Evolutionary conservation across 2,113 vertebrate species (phyloP), one percentile per base, ranked within the genome.

Genomic region (Anseranas semipalmata): DNA sequence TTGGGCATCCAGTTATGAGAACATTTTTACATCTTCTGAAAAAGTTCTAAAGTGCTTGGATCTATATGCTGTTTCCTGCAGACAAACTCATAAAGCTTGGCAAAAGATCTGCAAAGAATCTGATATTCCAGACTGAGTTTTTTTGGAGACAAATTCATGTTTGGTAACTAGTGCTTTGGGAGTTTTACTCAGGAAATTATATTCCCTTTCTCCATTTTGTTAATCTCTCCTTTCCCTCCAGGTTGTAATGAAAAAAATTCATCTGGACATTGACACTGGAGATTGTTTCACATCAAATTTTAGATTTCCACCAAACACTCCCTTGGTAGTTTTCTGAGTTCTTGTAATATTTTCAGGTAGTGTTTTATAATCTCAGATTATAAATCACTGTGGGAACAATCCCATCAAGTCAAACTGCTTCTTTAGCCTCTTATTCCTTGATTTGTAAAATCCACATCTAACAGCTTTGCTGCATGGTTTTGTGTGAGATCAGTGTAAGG

Each of bases 111-210:
- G 39, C 46, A 89, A 77, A 78, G 60, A 86, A 43, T 79, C 71
- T 78, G 39, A 89, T 72, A 86, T 93, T 96, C 52, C 79, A 94
- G 79, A 71, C 82, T 55, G 78, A 87, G 28, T 80, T 39, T 88
- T 52, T 93, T 96, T 90, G 87, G 82, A 97, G 72, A 67, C 41
- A 55, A 82, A 94, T 39, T 62, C 1, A 0, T 78, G 43, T 71
- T 92, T 89, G n/a, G 50, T 90, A 95, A 96, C 46, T 86, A 86
- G 68, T 3, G 4, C 25, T 83, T 33, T 74, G 78, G 60, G 85
- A 94, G 18, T 84, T 86, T 71, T 52, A 67, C 35, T 95, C 63
- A 81, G 96, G 88, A 94, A 95, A 93, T 96, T 80, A 46, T 93
- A 86, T 80, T 90, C 74, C n/a, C 14, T 88, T 89, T 89, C 76